A percentile compares a stretch with the other conserved stretches of the same genome.
These are phyloP conservation scores for Eupelmus urozonus DNA, from an alignment of 2,888 invertebrate species.

Conservation along the genomic window DNA sequence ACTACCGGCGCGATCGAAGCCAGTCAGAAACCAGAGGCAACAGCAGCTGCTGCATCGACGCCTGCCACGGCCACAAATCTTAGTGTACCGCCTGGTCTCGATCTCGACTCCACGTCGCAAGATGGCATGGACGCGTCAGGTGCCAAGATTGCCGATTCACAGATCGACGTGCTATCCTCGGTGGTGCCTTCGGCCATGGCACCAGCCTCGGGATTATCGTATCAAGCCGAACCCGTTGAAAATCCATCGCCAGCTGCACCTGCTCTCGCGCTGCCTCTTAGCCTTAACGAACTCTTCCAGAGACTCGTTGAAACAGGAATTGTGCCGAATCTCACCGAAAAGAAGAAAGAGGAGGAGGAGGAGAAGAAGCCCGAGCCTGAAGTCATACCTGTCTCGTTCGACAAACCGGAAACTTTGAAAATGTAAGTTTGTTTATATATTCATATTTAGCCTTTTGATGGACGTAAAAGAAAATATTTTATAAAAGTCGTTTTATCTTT, in stretches of 20 bases:
- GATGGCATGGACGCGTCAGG: slow-evolving; percentile 14
- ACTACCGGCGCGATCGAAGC: slow-evolving; percentile 9
- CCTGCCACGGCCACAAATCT: background rate
- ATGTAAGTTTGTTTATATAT: slow-evolving; percentile 78
- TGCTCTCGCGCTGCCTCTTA: slow-evolving; percentile 77
- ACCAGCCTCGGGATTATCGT: slow-evolving; percentile 56
- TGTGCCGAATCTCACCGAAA: slow-evolving; percentile 78
- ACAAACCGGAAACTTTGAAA: slow-evolving; percentile 86
- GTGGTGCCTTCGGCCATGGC: slow-evolving; percentile 59
- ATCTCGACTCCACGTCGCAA: slow-evolving; percentile 29
- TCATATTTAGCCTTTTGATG: no score
- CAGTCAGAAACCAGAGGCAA: slow-evolving; percentile 25
- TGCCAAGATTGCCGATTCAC: slow-evolving; percentile 64
- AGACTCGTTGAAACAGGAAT: slow-evolving; percentile 92
- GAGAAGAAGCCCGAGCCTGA: slow-evolving; percentile 70
- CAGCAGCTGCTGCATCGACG: background rate
- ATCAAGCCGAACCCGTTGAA: slow-evolving; percentile 56
- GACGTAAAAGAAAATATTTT: background rate
- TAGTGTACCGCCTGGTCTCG: slow-evolving; percentile 18
- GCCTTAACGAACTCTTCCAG: slow-evolving; percentile 90
- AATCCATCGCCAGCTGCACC: slow-evolving; percentile 64
- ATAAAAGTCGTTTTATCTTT: background rate
- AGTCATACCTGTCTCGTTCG: slow-evolving; percentile 83
- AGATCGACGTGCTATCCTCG: slow-evolving; percentile 80
- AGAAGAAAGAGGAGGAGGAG: slow-evolving; percentile 71